Base-by-base conservation (phyloP, 2,888 invertebrate genomes). In the Synanthedon myopaeformis region DNA sequence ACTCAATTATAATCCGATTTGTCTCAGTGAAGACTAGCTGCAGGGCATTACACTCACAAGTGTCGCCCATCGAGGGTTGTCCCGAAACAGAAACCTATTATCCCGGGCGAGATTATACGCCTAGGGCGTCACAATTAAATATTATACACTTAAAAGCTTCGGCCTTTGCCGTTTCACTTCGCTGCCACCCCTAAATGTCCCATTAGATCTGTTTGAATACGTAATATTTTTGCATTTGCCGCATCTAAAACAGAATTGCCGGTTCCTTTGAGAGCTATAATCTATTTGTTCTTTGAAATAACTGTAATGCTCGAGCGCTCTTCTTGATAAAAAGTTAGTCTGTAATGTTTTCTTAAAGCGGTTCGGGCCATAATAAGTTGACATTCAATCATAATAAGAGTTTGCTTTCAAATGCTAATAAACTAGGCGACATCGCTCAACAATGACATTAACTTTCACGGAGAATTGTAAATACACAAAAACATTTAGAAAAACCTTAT, bases 111-210 rank as follows among this genome's bases (percentile, higher is more conserved):
- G 88, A 88, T 88, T 88, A 88, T 88, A 76, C 88, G 87, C 88
- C 88, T 83, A 85, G 86, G 88, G 88, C 88, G 84, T 86, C 79
- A 88, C 88, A 88, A 88, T 88, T 88, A 87, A 87, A 87, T 87
- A 87, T 87, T 87, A 87, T 87, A 87, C 87, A 87, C 85, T 87
- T 87, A 87, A 87, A 87, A 87, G 88, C 88, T 85, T 85, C 87
- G 87, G 82, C 85, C 85, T 87, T 87, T 86, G 85, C 86, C 83
- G 83, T 87, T 87, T 87, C 84, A 85, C 84, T 83, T 82, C 79
- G 80, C 80, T 86, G 85, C 80, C 87, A 86, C 85, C 87, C 87
- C 84, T 87, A 87, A 87, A 87, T 87, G 87, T 86, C 86, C 87
- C 82, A 87, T 87, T 87, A 87, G 86, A 79, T 84, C 76, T 87